Evolutionary conservation across 2,797 vertebrate species (phyloP).

Genomic region (Platyrinchus mystaceus): DNA sequence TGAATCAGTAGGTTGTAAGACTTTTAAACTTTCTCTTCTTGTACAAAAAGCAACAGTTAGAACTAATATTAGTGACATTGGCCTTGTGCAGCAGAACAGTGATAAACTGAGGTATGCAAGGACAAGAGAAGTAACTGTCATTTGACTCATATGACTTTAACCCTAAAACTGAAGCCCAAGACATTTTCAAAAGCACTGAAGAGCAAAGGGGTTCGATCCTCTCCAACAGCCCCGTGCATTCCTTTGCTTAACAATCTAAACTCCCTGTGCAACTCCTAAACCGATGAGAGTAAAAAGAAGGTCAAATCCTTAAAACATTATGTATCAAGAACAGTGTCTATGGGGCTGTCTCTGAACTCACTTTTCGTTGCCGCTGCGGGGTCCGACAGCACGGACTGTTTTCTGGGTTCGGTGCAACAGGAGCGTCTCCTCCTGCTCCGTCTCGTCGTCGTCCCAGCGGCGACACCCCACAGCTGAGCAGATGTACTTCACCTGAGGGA

Average conservation of each 20-base stretch:
- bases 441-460: conserved; percentile 87
- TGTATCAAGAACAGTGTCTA: rapidly evolving
- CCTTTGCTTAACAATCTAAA: not conserved
- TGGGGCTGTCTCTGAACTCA: conserved; percentile 46
- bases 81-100: not conserved
- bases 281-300: not conserved
- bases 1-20: not conserved
- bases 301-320: not conserved
- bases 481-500: conserved; percentile 89
- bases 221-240: not conserved
- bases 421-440: conserved; percentile 88
- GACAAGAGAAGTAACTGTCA: not conserved
- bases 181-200: not conserved
- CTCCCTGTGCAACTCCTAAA: not conserved
- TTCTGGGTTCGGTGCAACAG: conserved; percentile 95
- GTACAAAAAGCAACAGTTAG: not conserved
- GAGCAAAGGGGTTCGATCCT: not conserved
- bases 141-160: not conserved
- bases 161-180: not conserved
- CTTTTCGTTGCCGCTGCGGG: conserved; percentile 94
- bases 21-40: not conserved
- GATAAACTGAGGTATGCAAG: not conserved
- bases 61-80: not conserved
- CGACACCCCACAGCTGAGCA: conserved; percentile 95
- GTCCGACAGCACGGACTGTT: conserved; percentile 93